Conservation (phyloP, 2,113 vertebrate species). For the Tyrannus savana region DNA sequence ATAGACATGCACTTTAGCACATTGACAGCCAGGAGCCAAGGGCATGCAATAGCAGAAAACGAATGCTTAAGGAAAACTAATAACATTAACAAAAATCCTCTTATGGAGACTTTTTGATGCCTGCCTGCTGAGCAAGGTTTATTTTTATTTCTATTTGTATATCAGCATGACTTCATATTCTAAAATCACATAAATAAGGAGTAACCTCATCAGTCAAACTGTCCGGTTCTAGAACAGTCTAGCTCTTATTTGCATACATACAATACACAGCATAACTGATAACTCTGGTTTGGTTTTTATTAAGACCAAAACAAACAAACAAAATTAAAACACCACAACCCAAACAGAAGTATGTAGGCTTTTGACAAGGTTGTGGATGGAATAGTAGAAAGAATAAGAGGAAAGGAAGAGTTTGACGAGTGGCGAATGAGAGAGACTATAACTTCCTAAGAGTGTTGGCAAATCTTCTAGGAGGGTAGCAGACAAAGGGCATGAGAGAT, state of each 20-base stretch:
- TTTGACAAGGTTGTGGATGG: neutral
- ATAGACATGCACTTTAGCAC: neutral
- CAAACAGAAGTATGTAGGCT: neutral
- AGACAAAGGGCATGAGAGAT: neutral
- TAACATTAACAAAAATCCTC: neutral
- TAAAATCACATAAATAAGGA: neutral
- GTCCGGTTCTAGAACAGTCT: neutral
- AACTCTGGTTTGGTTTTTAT: neutral
- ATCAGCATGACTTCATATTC: neutral
- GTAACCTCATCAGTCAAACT: neutral
- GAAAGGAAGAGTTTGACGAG: neutral
- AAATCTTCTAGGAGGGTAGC: neutral
- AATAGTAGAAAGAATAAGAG: neutral
- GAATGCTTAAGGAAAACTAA: neutral
- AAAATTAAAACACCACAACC: neutral
- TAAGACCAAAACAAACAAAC: neutral
- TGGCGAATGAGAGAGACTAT: neutral
- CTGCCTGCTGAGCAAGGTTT: neutral
- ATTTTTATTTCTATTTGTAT: neutral
- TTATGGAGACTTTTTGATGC: neutral
- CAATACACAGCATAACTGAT: neutral
- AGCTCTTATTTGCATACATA: rapidly evolving
- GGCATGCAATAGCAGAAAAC: neutral
- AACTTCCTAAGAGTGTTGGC: neutral
- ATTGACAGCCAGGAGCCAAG: neutral